A percentile compares a stretch with the other conserved stretches of the same genome.
Evolutionary conservation across 2,797 vertebrate genomes (phyloP).

Genomic region (Protonibea diacanthus): DNA sequence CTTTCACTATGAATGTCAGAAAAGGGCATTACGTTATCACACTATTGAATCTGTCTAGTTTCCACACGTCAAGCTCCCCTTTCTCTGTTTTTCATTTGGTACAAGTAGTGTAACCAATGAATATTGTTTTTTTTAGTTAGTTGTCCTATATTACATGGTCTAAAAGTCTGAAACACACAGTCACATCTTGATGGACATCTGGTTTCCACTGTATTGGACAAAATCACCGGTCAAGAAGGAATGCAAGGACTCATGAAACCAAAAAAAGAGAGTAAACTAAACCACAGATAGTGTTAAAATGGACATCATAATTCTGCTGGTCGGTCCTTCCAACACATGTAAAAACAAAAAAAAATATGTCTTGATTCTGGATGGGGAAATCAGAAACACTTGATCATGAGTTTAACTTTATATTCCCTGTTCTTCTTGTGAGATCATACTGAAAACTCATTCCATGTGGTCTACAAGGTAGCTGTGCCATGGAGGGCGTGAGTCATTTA

Average conservation of each 20-base stretch:
- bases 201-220: slow-evolving; percentile 12
- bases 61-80: slow-evolving; percentile 20
- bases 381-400: slow-evolving; percentile 43
- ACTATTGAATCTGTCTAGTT: slow-evolving; percentile 48
- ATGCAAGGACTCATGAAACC: slow-evolving; percentile 27
- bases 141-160: slow-evolving; percentile 29
- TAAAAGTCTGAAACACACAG: slow-evolving; percentile 30
- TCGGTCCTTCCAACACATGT: slow-evolving; percentile 37
- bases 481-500: slow-evolving; percentile 63
- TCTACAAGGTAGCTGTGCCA: slow-evolving; percentile 46
- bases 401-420: slow-evolving; percentile 46
- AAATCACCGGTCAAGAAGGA: slow-evolving; percentile 25
- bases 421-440: slow-evolving; percentile 46
- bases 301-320: slow-evolving; percentile 46
- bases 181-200: slow-evolving; percentile 40
- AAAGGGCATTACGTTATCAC: slow-evolving; percentile 74
- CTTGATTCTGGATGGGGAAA: slow-evolving; percentile 36
- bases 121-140: slow-evolving; percentile 29
- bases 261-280: slow-evolving; percentile 35
- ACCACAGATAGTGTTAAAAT: slow-evolving; percentile 43
- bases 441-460: slow-evolving; percentile 68
- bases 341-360: slow-evolving; percentile 47
- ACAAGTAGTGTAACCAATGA: slow-evolving; percentile 30
- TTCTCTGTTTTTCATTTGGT: slow-evolving; percentile 34
- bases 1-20: slow-evolving; percentile 64